Percentiles rank a stretch among this genome's conserved stretches.
Conservation (phyloP, 2,797 vertebrate species). For the Anabacerthia variegaticeps region DNA sequence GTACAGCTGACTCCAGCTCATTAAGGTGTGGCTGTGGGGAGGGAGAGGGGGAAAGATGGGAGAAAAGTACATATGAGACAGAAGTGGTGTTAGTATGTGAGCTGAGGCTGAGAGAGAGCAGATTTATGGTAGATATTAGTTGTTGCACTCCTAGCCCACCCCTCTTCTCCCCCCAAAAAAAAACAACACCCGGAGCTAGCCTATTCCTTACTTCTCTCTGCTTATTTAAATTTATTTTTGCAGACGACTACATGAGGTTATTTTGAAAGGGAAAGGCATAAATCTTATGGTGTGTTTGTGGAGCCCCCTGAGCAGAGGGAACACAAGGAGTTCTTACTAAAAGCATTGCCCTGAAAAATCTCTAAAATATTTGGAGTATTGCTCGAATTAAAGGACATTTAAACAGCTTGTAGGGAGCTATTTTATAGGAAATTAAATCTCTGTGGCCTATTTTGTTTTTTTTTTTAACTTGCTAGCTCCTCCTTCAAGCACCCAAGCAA, state of each 20-base stretch:
- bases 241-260: neutral
- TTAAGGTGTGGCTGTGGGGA: rapidly evolving
- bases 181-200: neutral
- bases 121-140: neutral
- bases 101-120: neutral
- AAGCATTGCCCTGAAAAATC: neutral
- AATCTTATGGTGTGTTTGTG: neutral
- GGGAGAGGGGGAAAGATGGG: neutral
- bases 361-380: neutral
- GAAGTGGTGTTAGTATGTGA: neutral
- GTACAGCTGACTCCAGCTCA: neutral
- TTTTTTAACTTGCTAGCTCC: neutral
- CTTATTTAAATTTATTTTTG: conserved; percentile 20
- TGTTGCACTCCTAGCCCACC: neutral
- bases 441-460: neutral
- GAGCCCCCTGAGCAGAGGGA: neutral
- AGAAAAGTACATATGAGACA: neutral
- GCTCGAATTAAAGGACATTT: neutral
- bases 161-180: rapidly evolving
- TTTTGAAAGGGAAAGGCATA: conserved; percentile 35
- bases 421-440: conserved; percentile 31
- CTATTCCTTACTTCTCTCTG: neutral
- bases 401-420: neutral
- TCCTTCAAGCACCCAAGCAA: neutral
- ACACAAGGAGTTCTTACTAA: neutral